Percentiles rank a stretch among this genome's conserved stretches.
Conservation (phyloP, 2,797 vertebrate genomes). For the Vespertilio murinus region DNA sequence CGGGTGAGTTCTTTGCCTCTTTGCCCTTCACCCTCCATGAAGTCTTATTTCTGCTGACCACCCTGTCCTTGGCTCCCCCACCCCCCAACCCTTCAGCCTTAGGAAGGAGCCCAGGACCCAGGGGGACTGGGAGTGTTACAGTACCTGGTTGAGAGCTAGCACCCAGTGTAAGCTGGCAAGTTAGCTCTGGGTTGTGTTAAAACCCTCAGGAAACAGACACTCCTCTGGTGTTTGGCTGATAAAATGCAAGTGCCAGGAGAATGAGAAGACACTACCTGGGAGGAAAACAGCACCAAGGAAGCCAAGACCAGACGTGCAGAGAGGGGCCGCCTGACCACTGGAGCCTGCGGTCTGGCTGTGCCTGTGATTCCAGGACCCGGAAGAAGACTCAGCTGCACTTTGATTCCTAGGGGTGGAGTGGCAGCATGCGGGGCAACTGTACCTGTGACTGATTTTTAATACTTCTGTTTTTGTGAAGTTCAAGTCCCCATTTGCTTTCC, state of each 20-base stretch:
- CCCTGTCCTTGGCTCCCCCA: too few species aligned
- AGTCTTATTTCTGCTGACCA: neutral
- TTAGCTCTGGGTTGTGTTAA: neutral
- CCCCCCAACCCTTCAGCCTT: fast-evolving
- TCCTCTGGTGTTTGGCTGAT: neutral
- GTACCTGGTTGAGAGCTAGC: fast-evolving
- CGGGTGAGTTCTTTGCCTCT: neutral
- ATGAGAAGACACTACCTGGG: fast-evolving
- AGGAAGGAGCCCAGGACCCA: neutral
- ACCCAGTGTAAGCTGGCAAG: neutral
- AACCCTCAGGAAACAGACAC: neutral
- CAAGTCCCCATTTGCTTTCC: fast-evolving
- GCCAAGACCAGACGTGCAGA: too few species aligned
- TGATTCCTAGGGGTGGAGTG: fast-evolving
- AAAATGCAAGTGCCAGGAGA: fast-evolving
- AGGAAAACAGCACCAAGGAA: fast-evolving
- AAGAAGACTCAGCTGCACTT: fast-evolving
- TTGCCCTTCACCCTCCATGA: neutral
- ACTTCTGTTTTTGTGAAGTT: fast-evolving
- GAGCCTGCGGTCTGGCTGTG: fast-evolving
- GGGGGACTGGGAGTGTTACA: fast-evolving
- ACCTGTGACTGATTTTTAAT: neutral
- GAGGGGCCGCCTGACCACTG: fast-evolving
- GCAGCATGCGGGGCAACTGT: fast-evolving
- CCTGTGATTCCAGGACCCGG: fast-evolving